Percentiles rank a stretch among this genome's conserved stretches.
phyloP scores from a whole-genome alignment of 1,140 invertebrate genomes.

The Stenopsyche tienmushanensis region DNA sequence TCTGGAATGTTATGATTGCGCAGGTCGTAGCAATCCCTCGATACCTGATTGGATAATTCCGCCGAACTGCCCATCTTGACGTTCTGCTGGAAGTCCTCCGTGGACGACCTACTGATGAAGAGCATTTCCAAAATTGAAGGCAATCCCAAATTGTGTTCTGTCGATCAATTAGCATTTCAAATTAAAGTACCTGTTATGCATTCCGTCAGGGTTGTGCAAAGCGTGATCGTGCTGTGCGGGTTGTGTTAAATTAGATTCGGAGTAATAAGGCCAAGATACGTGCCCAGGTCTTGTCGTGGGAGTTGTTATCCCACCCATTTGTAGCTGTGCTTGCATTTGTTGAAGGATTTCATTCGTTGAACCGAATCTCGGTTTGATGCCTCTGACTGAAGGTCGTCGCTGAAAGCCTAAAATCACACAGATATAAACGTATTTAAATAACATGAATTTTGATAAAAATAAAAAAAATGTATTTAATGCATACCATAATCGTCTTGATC shows the following conservation, averaged over 20 bases:
- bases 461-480: not conserved
- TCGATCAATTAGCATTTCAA: no score
- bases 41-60: conserved; percentile 17
- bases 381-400: conserved; percentile 78
- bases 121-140: no score
- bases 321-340: conserved; percentile 73
- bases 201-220: conserved; percentile 15
- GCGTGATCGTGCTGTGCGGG: conserved; percentile 44
- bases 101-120: conserved; percentile 11
- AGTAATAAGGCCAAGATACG: conserved; percentile 66
- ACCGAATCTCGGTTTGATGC: conserved; percentile 67
- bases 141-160: no score
- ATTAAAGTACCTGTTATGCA: conserved; percentile 27
- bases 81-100: conserved; percentile 37
- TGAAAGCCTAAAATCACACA: conserved; percentile 61
- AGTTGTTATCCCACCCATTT: conserved; percentile 54
- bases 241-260: conserved; percentile 56
- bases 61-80: conserved; percentile 19
- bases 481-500: conserved; percentile 84
- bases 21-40: conserved; percentile 29
- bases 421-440: not conserved
- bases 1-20: conserved; percentile 33
- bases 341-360: conserved; percentile 79
- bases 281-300: conserved; percentile 50
- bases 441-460: not conserved